A percentile compares a stretch with the other conserved stretches of the same genome.
Evolutionary conservation across 2,797 vertebrate species (phyloP).

Genomic region (Spondyliosoma cantharus): DNA sequence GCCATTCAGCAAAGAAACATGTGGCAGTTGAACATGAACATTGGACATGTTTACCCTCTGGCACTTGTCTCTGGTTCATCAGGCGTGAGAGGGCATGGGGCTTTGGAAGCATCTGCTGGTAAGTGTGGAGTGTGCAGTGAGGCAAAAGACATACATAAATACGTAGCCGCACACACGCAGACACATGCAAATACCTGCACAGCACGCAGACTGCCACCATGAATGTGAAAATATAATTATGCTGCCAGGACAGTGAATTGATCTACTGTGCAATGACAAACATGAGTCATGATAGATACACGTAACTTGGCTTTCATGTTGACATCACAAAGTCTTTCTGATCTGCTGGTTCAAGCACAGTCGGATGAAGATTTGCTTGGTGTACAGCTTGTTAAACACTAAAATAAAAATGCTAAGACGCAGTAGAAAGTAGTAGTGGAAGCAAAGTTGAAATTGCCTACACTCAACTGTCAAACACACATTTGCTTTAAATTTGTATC

Average conservation of each 20-base stretch:
- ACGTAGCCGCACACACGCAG: conserved; percentile 38
- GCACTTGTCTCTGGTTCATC: conserved; percentile 75
- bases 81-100: conserved; percentile 62
- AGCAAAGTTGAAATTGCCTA: conserved; percentile 24
- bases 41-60: conserved; percentile 78
- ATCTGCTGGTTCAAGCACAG: conserved; percentile 54
- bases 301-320: conserved; percentile 63
- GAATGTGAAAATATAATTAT: conserved; percentile 48
- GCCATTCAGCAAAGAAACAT: conserved; percentile 63
- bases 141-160: conserved; percentile 63
- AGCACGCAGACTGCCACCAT: conserved; percentile 34
- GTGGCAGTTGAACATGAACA: too few relatives aligned
- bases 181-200: conserved; percentile 52
- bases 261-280: conserved; percentile 36
- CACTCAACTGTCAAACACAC: conserved; percentile 6
- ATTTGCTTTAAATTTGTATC: conserved; percentile 10
- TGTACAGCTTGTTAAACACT: conserved; percentile 20
- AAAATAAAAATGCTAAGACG: conserved; percentile 17
- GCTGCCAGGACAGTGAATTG: conserved; percentile 33
- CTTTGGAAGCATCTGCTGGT: conserved; percentile 59
- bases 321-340: conserved; percentile 55
- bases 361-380: conserved; percentile 39
- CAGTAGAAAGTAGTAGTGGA: background rate
- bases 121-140: conserved; percentile 56
- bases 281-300: conserved; percentile 40